phyloP scores from a whole-genome alignment of 2,797 vertebrate species.

The Onychomys arenicola region DNA sequence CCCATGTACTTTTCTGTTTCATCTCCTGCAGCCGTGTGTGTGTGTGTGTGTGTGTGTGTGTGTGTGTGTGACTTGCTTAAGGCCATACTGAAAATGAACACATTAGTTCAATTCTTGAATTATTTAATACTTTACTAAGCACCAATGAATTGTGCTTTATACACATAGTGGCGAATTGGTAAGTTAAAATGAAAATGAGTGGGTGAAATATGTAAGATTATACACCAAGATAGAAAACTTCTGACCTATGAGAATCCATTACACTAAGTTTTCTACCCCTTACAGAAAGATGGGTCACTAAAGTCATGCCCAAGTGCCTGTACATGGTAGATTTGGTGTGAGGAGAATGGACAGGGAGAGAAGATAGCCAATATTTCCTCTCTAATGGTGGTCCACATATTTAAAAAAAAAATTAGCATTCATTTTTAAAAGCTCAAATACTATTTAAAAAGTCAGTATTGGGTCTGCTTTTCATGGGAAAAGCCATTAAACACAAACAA shows the following conservation, averaged over 20 bases:
- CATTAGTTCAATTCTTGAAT: conserved; percentile 19
- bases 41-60: background rate
- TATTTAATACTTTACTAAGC: background rate
- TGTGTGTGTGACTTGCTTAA: conserved; percentile 36
- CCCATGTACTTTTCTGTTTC: background rate
- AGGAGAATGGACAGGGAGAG: background rate
- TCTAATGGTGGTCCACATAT: background rate
- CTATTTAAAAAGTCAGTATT: conserved; percentile 9
- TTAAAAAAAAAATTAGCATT: conserved; percentile 10
- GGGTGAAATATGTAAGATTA: conserved; percentile 3
- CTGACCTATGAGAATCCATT: background rate
- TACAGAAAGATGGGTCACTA: background rate
- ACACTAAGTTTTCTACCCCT: background rate
- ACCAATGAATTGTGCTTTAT: background rate
- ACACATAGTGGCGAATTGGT: background rate
- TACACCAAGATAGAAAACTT: background rate
- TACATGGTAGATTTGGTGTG: background rate
- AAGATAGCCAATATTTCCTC: background rate
- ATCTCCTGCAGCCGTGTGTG: background rate
- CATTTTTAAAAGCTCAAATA: conserved; percentile 33
- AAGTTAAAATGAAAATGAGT: conserved; percentile 13
- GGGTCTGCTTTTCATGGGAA: background rate
- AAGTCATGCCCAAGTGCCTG: background rate
- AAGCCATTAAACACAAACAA: conserved; percentile 17
- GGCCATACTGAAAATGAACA: background rate